Conservation (phyloP, 2,797 vertebrate species). For the Syngnathus rostellatus region DNA sequence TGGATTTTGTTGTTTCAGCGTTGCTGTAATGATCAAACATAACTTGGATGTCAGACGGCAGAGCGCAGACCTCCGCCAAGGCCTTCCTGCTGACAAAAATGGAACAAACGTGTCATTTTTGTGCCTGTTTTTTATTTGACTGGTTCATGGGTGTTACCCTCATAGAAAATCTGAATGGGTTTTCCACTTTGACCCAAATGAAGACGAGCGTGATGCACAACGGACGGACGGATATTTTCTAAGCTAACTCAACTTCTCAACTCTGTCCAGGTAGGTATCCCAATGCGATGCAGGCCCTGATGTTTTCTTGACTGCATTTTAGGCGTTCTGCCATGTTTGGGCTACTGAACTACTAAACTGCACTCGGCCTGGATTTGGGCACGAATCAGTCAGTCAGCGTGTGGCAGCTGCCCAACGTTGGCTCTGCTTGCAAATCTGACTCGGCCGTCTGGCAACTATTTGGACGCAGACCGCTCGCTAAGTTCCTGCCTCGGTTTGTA, state of each 20-base stretch:
- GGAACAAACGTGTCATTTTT: not conserved
- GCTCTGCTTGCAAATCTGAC: conserved; percentile 30
- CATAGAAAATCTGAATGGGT: too few species aligned
- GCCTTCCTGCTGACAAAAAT: not conserved
- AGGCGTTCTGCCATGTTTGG: conserved; percentile 12
- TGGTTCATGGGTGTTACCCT: not conserved
- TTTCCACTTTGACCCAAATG: not conserved
- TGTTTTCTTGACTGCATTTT: conserved; percentile 16
- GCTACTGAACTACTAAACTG: conserved; percentile 9
- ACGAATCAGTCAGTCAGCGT: conserved; percentile 19
- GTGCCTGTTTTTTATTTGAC: not conserved
- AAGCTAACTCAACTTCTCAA: conserved; percentile 35
- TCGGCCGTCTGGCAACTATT: conserved; percentile 8
- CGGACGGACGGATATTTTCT: conserved; percentile 1
- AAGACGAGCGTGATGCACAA: not conserved
- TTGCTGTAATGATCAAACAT: not conserved
- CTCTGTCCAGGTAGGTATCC: conserved; percentile 24
- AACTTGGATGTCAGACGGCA: not conserved
- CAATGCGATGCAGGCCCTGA: conserved; percentile 1
- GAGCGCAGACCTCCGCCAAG: not conserved
- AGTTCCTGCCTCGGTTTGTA: not conserved
- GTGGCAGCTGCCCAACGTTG: conserved; percentile 20
- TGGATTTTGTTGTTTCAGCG: conserved; percentile 1
- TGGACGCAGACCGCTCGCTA: not conserved
- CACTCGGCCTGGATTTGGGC: conserved; percentile 21